phyloP scores from a whole-genome alignment of 2,888 invertebrate species.

The Selenia dentaria region DNA sequence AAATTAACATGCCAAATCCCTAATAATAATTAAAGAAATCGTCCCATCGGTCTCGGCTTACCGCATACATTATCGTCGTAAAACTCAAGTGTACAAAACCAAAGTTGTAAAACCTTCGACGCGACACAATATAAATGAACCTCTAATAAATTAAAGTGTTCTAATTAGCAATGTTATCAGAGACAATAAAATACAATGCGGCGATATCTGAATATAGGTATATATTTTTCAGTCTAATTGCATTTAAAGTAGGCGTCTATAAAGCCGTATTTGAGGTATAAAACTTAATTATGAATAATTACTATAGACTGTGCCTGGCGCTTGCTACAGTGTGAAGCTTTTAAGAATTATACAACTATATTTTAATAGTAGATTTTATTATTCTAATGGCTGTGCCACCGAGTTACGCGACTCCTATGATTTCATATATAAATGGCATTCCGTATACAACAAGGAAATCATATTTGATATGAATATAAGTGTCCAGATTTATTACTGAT shows the following conservation, averaged over 20 bases:
- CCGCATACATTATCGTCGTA: slow-evolving; percentile 14
- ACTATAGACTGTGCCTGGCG: neutral
- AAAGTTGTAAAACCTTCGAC: slow-evolving; percentile 8
- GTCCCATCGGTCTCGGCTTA: slow-evolving; percentile 11
- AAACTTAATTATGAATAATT: slow-evolving; percentile 18
- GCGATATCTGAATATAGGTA: slow-evolving; percentile 16
- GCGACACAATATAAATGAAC: slow-evolving; percentile 26
- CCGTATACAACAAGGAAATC: no score
- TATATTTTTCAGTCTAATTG: slow-evolving; percentile 23
- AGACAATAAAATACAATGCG: slow-evolving; percentile 27
- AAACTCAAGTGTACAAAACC: slow-evolving; percentile 20
- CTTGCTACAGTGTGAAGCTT: no score
- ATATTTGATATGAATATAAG: no score
- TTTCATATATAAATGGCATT: no score
- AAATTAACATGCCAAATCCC: slow-evolving; percentile 4
- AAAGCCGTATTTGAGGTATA: slow-evolving; percentile 31
- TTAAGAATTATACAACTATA: no score
- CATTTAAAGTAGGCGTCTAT: slow-evolving; percentile 28
- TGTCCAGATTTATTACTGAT: no score
- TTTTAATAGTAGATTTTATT: no score
- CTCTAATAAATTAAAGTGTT: slow-evolving; percentile 25
- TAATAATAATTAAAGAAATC: slow-evolving; percentile 25
- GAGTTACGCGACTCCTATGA: no score
- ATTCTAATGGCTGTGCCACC: no score
- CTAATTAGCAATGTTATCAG: slow-evolving; percentile 32